These are phyloP conservation scores for Steromphala cineraria DNA, from an alignment of 2,888 invertebrate genomes.

Conservation along the genomic window DNA sequence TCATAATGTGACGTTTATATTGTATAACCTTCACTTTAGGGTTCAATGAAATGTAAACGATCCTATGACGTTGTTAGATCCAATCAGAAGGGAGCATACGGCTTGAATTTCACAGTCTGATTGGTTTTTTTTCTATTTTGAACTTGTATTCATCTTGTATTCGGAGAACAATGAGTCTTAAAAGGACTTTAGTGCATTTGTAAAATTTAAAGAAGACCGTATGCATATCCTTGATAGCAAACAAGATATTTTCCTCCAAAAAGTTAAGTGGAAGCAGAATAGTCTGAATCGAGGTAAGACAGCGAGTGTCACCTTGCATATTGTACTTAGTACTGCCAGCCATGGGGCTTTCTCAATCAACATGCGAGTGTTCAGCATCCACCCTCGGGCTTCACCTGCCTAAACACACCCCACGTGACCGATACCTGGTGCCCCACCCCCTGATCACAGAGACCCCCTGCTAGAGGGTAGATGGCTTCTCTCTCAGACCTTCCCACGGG, in stretches of 20 bases:
- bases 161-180: no score
- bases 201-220: no score
- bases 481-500: constrained; percentile 72
- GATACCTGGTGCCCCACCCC: constrained; percentile 61
- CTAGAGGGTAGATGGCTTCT: constrained; percentile 55
- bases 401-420: constrained; percentile 28
- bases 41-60: no score
- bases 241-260: background rate
- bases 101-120: no score
- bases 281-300: constrained; percentile 64
- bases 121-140: no score
- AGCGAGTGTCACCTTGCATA: constrained; percentile 49
- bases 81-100: no score
- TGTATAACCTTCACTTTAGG: no score
- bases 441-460: constrained; percentile 52
- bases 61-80: no score
- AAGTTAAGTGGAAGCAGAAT: constrained; percentile 48
- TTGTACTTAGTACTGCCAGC: constrained; percentile 50
- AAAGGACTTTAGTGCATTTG: no score
- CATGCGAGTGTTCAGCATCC: constrained; percentile 46
- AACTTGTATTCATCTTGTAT: no score
- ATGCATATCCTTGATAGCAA: no score
- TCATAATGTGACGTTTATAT: no score
- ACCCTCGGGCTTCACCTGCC: constrained; percentile 42
- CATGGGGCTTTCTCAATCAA: constrained; percentile 55